Percentiles rank a stretch among this genome's conserved stretches.
phyloP scores from a whole-genome alignment of 37 sponge, comb jelly and placozoan species.

The Amphimedon queenslandica region DNA sequence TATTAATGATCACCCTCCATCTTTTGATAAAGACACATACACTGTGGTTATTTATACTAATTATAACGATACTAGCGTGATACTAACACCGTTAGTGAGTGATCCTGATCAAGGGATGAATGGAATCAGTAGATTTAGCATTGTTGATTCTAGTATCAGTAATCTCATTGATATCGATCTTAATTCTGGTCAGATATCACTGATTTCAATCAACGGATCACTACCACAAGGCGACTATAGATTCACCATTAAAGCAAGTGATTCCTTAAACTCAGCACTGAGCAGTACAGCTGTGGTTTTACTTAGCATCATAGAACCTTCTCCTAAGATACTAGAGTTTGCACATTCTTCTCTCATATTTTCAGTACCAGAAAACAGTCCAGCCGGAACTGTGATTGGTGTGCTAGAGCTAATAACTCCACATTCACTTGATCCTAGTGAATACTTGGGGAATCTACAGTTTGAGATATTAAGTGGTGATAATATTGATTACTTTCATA shows the following conservation, averaged over 20 bases:
- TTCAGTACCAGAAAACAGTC: slow-evolving; percentile 17
- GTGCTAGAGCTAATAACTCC: not conserved
- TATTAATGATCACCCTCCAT: slow-evolving; percentile 52
- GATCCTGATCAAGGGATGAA: slow-evolving; percentile 24
- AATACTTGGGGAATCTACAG: slow-evolving; percentile 24
- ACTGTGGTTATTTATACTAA: slow-evolving; percentile 5
- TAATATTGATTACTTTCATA: slow-evolving; percentile 9
- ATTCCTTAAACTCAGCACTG: not conserved
- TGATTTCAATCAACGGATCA: not conserved
- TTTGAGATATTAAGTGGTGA: slow-evolving; percentile 23
- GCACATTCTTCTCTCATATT: not conserved
- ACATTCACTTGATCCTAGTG: not conserved
- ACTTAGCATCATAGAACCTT: slow-evolving; percentile 15
- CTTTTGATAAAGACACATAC: slow-evolving; percentile 19
- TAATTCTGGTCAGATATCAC: slow-evolving; percentile 16
- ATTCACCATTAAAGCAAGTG: slow-evolving; percentile 25
- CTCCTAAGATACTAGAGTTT: slow-evolving; percentile 2
- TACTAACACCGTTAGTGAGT: slow-evolving; percentile 15
- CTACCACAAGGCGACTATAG: slow-evolving; percentile 34
- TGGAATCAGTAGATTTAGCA: slow-evolving; percentile 3
- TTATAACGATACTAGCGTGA: slow-evolving; percentile 11
- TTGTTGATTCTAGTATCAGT: not conserved
- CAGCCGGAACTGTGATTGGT: slow-evolving; percentile 23
- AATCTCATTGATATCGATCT: slow-evolving; percentile 10
- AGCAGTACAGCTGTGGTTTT: slow-evolving; percentile 23